phyloP scores from a whole-genome alignment of 2,888 invertebrate species.

The Cryptophagus acutangulus region DNA sequence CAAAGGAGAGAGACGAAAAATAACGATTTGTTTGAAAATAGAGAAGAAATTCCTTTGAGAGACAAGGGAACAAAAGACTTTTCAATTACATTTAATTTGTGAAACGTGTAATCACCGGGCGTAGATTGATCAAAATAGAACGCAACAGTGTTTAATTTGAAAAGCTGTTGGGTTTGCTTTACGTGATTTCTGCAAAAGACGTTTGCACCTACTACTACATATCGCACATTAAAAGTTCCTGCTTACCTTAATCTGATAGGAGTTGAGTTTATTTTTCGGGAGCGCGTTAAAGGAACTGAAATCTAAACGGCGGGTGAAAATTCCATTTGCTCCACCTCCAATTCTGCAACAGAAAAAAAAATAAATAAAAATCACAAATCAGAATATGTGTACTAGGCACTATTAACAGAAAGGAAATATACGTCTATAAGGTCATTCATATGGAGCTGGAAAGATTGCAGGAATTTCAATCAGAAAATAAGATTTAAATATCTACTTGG shows the following conservation, averaged over 20 bases:
- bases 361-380: neutral
- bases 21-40: no score
- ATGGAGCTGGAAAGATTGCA: no score
- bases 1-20: no score
- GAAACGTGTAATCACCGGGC: slow-evolving; percentile 5
- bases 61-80: no score
- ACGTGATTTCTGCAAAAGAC: slow-evolving; percentile 8
- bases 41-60: no score
- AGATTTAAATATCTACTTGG: no score
- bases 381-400: neutral
- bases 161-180: slow-evolving; percentile 7
- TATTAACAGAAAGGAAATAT: no score
- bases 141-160: neutral
- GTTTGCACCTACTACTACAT: slow-evolving; percentile 5
- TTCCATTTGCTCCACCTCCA: slow-evolving; percentile 84
- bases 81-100: slow-evolving; percentile 8
- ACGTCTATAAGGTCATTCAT: slow-evolving; percentile 1
- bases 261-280: slow-evolving; percentile 94
- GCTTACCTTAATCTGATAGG: slow-evolving; percentile 98
- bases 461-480: no score
- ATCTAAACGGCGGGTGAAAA: slow-evolving; percentile 89
- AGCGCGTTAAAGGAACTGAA: slow-evolving; percentile 92
- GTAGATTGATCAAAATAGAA: slow-evolving; percentile 13
- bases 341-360: slow-evolving; percentile 58
- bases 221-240: slow-evolving; percentile 2